Conservation (phyloP, 2,113 vertebrate species). For the Pogonocichla stellata region DNA sequence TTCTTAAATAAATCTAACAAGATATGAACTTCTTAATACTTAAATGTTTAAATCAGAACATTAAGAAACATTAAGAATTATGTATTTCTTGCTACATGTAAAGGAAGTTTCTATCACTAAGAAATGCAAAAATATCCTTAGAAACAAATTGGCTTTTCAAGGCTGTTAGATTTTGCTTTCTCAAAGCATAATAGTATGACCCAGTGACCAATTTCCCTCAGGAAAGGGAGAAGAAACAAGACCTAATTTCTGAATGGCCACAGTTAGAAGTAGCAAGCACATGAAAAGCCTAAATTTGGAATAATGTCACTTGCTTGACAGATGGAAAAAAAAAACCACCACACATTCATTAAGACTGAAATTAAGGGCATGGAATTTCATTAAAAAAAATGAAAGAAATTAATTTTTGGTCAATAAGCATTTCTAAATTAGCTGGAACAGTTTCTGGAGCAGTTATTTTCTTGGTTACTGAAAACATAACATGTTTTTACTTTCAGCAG, state of each 20-base stretch:
- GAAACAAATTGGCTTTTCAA: background rate
- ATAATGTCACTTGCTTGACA: background rate
- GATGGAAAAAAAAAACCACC: background rate
- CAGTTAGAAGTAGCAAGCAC: background rate
- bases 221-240: background rate
- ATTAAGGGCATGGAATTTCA: background rate
- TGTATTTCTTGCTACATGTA: background rate
- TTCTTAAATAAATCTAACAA: background rate
- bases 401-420: background rate
- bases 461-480: background rate
- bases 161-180: background rate
- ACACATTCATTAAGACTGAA: background rate
- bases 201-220: background rate
- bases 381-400: background rate
- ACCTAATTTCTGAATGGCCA: background rate
- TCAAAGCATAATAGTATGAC: background rate
- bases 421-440: background rate
- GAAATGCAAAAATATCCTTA: background rate
- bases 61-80: background rate
- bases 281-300: background rate
- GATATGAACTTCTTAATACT: background rate
- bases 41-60: background rate
- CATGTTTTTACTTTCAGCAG: constrained; percentile 22
- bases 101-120: background rate
- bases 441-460: background rate